Evolutionary conservation across 1,140 invertebrate species (phyloP), one percentile per base, ranked within the genome.

Genomic region (Hylaeus volcanicus): DNA sequence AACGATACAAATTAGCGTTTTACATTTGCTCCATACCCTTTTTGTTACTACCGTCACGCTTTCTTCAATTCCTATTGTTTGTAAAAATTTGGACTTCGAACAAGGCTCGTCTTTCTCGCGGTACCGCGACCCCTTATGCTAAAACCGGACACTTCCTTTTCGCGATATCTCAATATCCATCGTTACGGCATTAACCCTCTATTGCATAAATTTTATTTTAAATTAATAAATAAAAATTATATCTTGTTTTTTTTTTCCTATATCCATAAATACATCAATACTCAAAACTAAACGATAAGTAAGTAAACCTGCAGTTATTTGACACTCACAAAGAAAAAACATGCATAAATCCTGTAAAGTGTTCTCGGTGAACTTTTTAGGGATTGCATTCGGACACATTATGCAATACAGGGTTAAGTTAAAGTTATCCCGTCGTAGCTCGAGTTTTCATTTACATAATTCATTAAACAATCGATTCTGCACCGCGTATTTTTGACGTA

Each of bases 1-100:
- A 88, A 86, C 85, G 85, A 90, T 89, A 89, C 84, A 87, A 86
- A 87, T 80, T 87, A 81, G 9, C 26, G 60, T 37, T 55, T 48
- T 60, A 15, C 14, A 8, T 45, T 65, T 45, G 41, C n/a, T 66
- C 55, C 75, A 68, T 68, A 74, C 81, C 48, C 53, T 83, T 69
- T 26, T 58, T 65, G 51, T 53, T 48, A 51, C 64, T 86, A 81
- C 60, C 73, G 64, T 82, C 83, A 82, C 68, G 69, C 53, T 79
- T 58, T 82, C 60, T 75, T 84, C 69, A 72, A 83, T 79, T 86
- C 48, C 65, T 53, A 74, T 64, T 37, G 26, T 77, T 48, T 37
- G 60, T 74, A 81, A 83, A 86, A 83, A 79, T 80, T 74, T 80
- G 41, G 37, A 74, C n/a, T 77, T 58, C 53, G 51, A 26, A 84